Conservation (phyloP, 2,888 invertebrate genomes). For the Melanophora roralis region DNA sequence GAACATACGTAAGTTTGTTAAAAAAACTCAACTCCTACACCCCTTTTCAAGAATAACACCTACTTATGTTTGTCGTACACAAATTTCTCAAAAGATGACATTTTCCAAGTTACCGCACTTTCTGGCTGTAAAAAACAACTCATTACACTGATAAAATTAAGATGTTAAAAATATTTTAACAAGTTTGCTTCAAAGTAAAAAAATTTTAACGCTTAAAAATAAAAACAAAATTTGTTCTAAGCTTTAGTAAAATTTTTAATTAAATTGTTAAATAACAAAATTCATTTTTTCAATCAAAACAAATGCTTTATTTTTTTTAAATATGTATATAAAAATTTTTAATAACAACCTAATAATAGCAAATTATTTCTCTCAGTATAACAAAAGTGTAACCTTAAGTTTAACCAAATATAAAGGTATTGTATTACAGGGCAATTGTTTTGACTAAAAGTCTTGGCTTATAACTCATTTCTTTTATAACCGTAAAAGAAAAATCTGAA, state of each 20-base stretch:
- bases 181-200: too few species aligned
- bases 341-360: too few species aligned
- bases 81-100: constrained; percentile 39
- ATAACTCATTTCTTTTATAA: constrained; percentile 39
- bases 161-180: background rate
- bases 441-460: constrained; percentile 46
- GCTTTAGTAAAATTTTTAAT: too few species aligned
- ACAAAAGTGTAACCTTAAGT: background rate
- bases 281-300: too few species aligned
- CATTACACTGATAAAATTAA: background rate
- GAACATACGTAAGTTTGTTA: too few species aligned
- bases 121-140: background rate
- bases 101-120: constrained; percentile 45
- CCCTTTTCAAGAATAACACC: constrained; percentile 41
- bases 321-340: too few species aligned
- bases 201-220: too few species aligned
- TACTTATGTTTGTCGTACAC: constrained; percentile 29
- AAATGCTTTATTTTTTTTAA: too few species aligned
- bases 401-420: constrained; percentile 14
- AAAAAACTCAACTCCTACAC: constrained; percentile 39
- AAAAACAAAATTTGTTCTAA: too few species aligned
- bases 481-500: too few species aligned
- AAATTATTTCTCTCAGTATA: constrained; percentile 5
- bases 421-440: constrained; percentile 54
- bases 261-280: too few species aligned